Percentiles rank a stretch among this genome's conserved stretches.
Conservation (phyloP, 2,888 invertebrate genomes). For the Netelia inedita region DNA sequence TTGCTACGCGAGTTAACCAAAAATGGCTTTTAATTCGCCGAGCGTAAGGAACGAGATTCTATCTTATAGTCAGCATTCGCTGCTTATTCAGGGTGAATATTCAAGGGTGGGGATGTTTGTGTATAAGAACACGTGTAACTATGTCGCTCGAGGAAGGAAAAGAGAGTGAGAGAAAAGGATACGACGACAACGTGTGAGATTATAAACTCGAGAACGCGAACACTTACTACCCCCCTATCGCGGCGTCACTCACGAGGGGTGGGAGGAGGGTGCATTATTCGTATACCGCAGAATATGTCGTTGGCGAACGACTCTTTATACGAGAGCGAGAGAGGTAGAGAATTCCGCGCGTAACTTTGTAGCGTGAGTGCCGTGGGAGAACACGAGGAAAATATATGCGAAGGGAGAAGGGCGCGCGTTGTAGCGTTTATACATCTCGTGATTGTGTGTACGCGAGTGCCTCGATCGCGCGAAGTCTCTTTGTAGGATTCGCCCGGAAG, state of each 20-base stretch:
- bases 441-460: slow-evolving; percentile 16
- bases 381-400: slow-evolving; percentile 26
- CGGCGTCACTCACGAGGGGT: neutral
- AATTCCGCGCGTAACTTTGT: slow-evolving; percentile 3
- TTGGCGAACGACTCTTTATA: slow-evolving; percentile 4
- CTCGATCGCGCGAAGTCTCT: slow-evolving; percentile 52
- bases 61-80: neutral
- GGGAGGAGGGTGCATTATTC: slow-evolving; percentile 45
- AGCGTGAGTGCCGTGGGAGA: neutral
- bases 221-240: slow-evolving; percentile 39
- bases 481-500: slow-evolving; percentile 44
- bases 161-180: slow-evolving; percentile 18
- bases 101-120: slow-evolving; percentile 21
- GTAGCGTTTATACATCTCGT: slow-evolving; percentile 9
- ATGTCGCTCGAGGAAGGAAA: slow-evolving; percentile 3
- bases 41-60: slow-evolving; percentile 48
- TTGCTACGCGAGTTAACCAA: slow-evolving; percentile 1
- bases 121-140: slow-evolving; percentile 7
- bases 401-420: neutral
- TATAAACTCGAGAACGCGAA: slow-evolving; percentile 53
- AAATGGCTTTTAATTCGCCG: slow-evolving; percentile 42
- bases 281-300: slow-evolving; percentile 30
- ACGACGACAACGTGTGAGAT: slow-evolving; percentile 39
- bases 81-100: neutral
- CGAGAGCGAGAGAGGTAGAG: neutral